These are phyloP conservation scores for Thermophis baileyi DNA, from an alignment of 2,113 vertebrate species.

Conservation along the genomic window DNA sequence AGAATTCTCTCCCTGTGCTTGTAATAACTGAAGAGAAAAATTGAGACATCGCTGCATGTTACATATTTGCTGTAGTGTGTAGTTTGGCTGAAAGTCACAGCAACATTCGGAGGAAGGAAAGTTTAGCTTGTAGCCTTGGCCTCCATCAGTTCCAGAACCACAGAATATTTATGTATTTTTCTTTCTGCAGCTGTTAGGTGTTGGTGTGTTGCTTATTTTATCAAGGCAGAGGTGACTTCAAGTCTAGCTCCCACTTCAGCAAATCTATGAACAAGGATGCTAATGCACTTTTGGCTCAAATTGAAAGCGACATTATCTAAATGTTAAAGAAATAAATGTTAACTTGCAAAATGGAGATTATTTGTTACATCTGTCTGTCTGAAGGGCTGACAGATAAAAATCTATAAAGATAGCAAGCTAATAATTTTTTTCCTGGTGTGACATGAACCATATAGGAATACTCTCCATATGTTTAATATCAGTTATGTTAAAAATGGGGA, in stretches of 20 bases:
- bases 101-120: background rate
- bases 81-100: background rate
- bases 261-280: conserved; percentile 12
- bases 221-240: conserved; percentile 21
- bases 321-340: conserved; percentile 23
- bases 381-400: background rate
- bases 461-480: background rate
- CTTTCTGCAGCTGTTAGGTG: background rate
- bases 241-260: conserved; percentile 13
- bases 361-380: background rate
- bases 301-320: conserved; percentile 6
- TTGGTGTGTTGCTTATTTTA: conserved; percentile 25
- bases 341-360: background rate
- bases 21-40: background rate
- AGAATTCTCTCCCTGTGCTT: background rate
- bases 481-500: background rate
- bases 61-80: background rate
- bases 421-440: background rate
- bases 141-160: background rate
- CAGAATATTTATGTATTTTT: background rate
- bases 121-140: background rate
- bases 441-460: background rate
- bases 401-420: conserved; percentile 8
- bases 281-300: conserved; percentile 18
- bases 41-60: background rate